These are phyloP conservation scores for Cryptotis parvus DNA, from an alignment of 2,113 vertebrate species.

Conservation along the genomic window DNA sequence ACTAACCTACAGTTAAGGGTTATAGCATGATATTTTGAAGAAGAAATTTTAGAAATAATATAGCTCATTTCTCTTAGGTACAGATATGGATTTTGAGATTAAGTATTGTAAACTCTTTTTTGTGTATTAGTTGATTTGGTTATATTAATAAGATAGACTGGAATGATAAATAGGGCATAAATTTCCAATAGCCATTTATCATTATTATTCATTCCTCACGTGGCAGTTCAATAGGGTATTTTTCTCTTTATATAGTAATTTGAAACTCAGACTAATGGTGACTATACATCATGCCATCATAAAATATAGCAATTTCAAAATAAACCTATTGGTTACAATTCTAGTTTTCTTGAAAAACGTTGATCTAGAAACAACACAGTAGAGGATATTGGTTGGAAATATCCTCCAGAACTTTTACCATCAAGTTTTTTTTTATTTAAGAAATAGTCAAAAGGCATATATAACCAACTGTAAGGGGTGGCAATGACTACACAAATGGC, in stretches of 20 bases:
- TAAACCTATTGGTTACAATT: not conserved
- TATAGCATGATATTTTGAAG: not conserved
- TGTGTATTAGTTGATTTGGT: not conserved
- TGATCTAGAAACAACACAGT: not conserved
- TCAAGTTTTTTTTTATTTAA: not conserved
- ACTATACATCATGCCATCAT: not conserved
- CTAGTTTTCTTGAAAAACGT: not conserved
- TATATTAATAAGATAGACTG: not conserved
- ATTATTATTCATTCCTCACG: not conserved
- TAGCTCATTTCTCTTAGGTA: not conserved
- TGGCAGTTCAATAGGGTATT: not conserved
- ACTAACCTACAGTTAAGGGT: not conserved
- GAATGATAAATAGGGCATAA: not conserved
- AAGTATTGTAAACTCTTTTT: not conserved
- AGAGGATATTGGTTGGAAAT: not conserved
- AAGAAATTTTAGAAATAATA: not conserved
- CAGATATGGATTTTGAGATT: not conserved
- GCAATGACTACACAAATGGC: too few species aligned
- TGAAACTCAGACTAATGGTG: not conserved
- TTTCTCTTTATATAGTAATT: not conserved
- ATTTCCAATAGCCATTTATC: not conserved
- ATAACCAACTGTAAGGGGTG: not conserved
- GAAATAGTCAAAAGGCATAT: not conserved
- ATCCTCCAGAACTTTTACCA: not conserved
- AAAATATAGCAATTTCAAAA: not conserved